Evolutionary conservation across 35 echinoderm and acorn worm genomes (phyloP), one percentile per base, ranked within the genome.

Genomic region (Eucidaris tribuloides): DNA sequence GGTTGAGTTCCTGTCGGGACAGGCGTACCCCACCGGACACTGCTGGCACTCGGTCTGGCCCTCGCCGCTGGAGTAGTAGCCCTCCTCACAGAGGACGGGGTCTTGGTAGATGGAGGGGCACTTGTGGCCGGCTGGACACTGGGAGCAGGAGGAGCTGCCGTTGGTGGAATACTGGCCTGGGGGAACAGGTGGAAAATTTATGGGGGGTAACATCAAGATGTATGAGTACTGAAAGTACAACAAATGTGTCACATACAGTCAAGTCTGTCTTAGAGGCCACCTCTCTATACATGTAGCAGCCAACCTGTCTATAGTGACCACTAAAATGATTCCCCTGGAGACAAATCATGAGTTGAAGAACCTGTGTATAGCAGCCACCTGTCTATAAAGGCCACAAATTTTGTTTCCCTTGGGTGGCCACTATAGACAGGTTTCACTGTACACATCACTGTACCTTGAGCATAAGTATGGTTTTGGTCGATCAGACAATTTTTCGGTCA

Each of bases 81-180:
- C 95, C 5, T 77, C 71, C n/a, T 83, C 86, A 71, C 95, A 98
- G 1, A 66, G 65, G 15, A 93, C 56, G 23, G 95, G 95, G 17
- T 89, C 90, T 7, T 93, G 64, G 58, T 93, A 98, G 32, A 86
- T 86, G 18, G 84, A 86, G 18, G 95, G 90, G 48, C 95, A 98
- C 83, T 64, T 93, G 79, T 84, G 87, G 17, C 95, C 95, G 17
- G 29, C 22, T 17, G 95, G 95, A 33, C 95, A 98, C 20, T 58
- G 77, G 58, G 28, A 49, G 45, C 95, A 98, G 30, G 59, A 63
- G 1, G 76, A 52, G 80, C 90, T 98, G 7, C 95, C 95, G 45
- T 98, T 98, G 63, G 76, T 45, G 20, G 95, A 82, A 57, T 89
- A 98, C 46, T 98, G 90, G 24, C 95, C 95, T 13, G 48, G 33